Evolutionary conservation across 2,888 invertebrate species (phyloP), one percentile per base, ranked within the genome.

Genomic region (Prenolepis imparis): DNA sequence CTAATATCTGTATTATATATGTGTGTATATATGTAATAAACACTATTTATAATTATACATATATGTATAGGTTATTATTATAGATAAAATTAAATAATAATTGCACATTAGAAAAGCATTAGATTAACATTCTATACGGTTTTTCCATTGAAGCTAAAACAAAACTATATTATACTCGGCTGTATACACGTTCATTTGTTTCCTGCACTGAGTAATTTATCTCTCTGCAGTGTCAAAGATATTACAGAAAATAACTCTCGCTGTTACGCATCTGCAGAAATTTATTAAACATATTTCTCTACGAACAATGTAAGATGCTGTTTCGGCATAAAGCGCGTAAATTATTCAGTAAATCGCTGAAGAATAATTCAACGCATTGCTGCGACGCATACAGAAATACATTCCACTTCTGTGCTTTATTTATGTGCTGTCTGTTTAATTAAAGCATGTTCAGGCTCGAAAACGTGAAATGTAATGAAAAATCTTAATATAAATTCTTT

Each of bases 241-340:
- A 68, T 75, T 75, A 75, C 64, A 66, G 48, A 52, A 52, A 36
- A 36, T 36, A 66, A 32, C 36, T 68, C 44, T 41, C 55, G 39
- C 77, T 28, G 15, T 55, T 55, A 48, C 48, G 39, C 68, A 67
- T 66, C n/a, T 68, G 77, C 28, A 77, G 55, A 77, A 77, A 77
- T 67, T 77, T 77, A 68, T 77, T 77, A 77, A 77, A 77, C 77
- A 57, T 67, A 77, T 68, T 77, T 77, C 68, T 32, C 77, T 77
- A 68, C 39, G 36, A 41, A 15, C 55, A 55, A 77, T 57, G 39
- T 77, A 77, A 77, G 68, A 48, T 41, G 67, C 39, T 28, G 41
- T 41, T 67, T 68, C 28, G 77, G 55, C n/a, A 36, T n/a, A 32
- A 75, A 52, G 36, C 21, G 15, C 39, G 67, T 55, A 77, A 67